Evolutionary conservation across 2,797 vertebrate genomes (phyloP).

Genomic region (Typhlichthys eigenmanni): DNA sequence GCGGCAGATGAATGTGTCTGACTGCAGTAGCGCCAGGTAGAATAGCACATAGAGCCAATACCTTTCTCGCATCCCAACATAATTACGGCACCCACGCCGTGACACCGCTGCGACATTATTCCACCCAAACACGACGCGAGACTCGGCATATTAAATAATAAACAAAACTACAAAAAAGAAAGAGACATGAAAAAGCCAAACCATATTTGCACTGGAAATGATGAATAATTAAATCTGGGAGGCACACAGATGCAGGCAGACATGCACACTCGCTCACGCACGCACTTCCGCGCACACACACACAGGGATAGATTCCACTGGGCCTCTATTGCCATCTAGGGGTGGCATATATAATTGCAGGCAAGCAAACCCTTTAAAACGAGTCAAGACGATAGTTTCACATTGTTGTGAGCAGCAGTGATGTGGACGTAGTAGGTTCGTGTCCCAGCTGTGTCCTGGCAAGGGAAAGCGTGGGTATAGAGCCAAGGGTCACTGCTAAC

Average conservation of each 20-base stretch:
- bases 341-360: conserved; percentile 45
- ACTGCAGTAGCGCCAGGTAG: conserved; percentile 26
- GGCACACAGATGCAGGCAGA: conserved; percentile 49
- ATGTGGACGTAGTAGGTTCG: not conserved
- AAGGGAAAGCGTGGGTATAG: too few species aligned
- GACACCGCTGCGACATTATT: too few species aligned
- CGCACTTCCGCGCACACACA: conserved; percentile 14
- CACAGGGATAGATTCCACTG: conserved; percentile 45
- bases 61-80: conserved; percentile 68
- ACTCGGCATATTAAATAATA: conserved; percentile 71
- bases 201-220: conserved; percentile 71
- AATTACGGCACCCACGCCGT: conserved; percentile 70
- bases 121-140: conserved; percentile 58
- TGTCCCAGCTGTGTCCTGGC: too few species aligned
- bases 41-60: conserved; percentile 41
- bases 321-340: conserved; percentile 79
- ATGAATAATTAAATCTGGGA: conserved; percentile 77
- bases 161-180: conserved; percentile 61
- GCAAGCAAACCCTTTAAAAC: conserved; percentile 7
- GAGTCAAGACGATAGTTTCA: not conserved
- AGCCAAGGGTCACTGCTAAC: too few species aligned
- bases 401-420: conserved; percentile 16
- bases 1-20: conserved; percentile 51
- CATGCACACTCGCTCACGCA: conserved; percentile 24
- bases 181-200: conserved; percentile 61